Evolutionary conservation across 2,888 invertebrate species (phyloP), one percentile per base, ranked within the genome.

Genomic region (Erynnis tages): DNA sequence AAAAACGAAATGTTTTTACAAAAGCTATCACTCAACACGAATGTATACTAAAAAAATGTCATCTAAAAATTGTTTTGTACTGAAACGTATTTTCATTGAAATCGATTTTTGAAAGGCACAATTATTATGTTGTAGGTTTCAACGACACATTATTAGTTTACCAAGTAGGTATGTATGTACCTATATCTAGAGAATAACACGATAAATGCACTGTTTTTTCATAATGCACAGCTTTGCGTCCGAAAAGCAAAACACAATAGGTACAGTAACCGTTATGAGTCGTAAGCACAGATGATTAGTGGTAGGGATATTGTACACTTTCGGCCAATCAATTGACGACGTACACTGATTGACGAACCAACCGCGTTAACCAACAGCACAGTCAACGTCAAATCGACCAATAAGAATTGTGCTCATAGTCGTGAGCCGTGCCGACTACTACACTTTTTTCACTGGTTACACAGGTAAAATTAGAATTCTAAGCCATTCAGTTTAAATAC

Each of bases 61-160:
- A 32, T 32, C 1, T 1, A 32, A 10, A n/a, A 29, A 29, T 29
- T 6, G 2, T 1, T 32, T 14, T 32, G 32, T 32, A 32, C 32
- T 14, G 32, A 32, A 11, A 38, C 2, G 6, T 7, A 21, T 13
- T 13, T 13, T 6, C 13, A 23, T 7, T 32, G 6, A 7, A 13
- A 29, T 32, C 13, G 32, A 32, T 32, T 32, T 14, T 32, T 7
- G 25, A 38, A 38, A 37, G 38, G 38, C 38, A 38, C 38, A 7
- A 8, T 32, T 14, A 5, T 25, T 4, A 25, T 0, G 6, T 25
- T 7, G 4, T 6, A 6, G 8, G n/a, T 10, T 29, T 29, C n/a
- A 29, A 29, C 32, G 14, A 30, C 30, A 21, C 21, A 21, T 21
- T 21, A 5, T 4, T 5, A 11, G 10, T 5, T 13, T 13, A 6